Base-by-base conservation (phyloP, 2,888 invertebrate species). In the Colostygia pectinataria region DNA sequence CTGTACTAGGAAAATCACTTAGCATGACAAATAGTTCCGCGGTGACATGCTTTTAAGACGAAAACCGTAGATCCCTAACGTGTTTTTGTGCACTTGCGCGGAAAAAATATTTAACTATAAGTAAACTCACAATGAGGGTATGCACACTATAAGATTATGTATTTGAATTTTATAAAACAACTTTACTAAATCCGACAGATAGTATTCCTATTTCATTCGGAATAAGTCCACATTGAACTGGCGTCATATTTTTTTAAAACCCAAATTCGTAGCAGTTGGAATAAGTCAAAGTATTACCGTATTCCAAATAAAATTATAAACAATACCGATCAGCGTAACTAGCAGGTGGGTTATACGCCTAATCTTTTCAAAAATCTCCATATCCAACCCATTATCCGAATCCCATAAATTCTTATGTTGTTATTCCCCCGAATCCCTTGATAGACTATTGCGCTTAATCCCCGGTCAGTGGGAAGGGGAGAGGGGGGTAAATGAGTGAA, bases 1-100 rank as follows among this genome's bases (percentile, higher is more conserved):
- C 44, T 54, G 69, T 74, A 84, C 82, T 70, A 76, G 80, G 80
- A 73, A 87, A 87, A 87, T 85, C 87, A 89, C 88, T 89, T 87
- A 87, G 77, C 74, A 77, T 89, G 88, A 89, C 84, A 86, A 88
- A 88, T 89, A 87, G 88, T 85, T 71, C 55, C 54, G 44, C 68
- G 71, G 81, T 87, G 88, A 89, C 87, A 81, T 49, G 87, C 86
- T 86, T 83, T 85, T 82, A 84, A 74, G 67, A 68, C 59, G 65
- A 25, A 34, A 48, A 14, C n/a, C n/a, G n/a, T 66, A 66, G 68
- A 20, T 67, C 65, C 59, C 61, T 47, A 31, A 28, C 13, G 47
- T 44, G 59, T 56, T 59, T 56, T 52, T 50, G 51, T 40, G 44
- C 29, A 4, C 20, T 20, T 18, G 18, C 18, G 6, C 33, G 2